Evolutionary conservation across 2,113 vertebrate species (phyloP).

Genomic region (Nanger granti): DNA sequence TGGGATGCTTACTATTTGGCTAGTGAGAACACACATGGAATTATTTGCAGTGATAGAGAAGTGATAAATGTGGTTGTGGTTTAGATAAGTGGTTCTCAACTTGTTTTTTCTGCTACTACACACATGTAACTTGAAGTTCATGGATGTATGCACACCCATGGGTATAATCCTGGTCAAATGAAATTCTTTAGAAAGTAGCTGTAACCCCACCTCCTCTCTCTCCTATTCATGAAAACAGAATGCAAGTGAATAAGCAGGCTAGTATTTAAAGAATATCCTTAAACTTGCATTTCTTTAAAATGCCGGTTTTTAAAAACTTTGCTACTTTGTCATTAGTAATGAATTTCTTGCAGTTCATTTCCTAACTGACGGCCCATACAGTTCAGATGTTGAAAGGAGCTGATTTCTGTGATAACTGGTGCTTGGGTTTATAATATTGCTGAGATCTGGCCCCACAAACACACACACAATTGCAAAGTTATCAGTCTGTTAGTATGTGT

Average conservation of each 20-base stretch:
- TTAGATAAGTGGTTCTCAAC: conserved; percentile 14
- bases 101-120: not conserved
- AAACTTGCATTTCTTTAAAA: not conserved
- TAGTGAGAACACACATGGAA: not conserved
- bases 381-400: not conserved
- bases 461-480: not conserved
- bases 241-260: not conserved
- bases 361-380: not conserved
- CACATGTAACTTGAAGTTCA: not conserved
- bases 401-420: not conserved
- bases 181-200: not conserved
- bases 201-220: not conserved
- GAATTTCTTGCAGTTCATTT: not conserved
- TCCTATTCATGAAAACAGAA: not conserved
- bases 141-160: not conserved
- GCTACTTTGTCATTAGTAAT: not conserved
- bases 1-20: not conserved
- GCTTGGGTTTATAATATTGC: not conserved
- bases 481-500: not conserved
- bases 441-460: not conserved
- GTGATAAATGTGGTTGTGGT: not conserved
- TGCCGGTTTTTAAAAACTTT: not conserved
- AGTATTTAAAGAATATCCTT: not conserved
- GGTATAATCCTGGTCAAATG: not conserved
- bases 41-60: not conserved